Conservation (phyloP, 2,113 vertebrate genomes). For the Neogobius melanostomus region DNA sequence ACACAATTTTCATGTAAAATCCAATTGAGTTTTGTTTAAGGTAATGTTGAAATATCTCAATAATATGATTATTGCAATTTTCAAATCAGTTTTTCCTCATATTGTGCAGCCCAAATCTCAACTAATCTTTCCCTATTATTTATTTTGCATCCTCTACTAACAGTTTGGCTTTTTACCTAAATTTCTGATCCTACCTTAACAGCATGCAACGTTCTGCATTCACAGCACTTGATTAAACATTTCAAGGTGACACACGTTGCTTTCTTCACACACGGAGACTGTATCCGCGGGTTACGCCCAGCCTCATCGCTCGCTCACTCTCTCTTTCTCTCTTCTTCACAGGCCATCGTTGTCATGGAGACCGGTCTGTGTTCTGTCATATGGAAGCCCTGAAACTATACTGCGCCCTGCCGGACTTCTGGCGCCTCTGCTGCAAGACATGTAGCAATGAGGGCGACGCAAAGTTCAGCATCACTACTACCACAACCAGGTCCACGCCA, state of each 20-base stretch:
- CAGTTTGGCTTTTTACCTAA: slow-evolving; percentile 49
- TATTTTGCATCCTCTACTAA: slow-evolving; percentile 55
- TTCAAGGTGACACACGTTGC: slow-evolving; percentile 2
- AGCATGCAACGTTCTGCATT: slow-evolving; percentile 20
- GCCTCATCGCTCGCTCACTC: slow-evolving; percentile 57
- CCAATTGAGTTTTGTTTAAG: too few relatives aligned
- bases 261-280: slow-evolving; percentile 12
- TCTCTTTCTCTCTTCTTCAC: slow-evolving; percentile 77
- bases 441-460: slow-evolving; percentile 75
- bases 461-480: slow-evolving; percentile 15
- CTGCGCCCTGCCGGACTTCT: slow-evolving; percentile 87
- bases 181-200: neutral
- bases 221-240: slow-evolving; percentile 11
- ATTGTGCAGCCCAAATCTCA: slow-evolving; percentile 7
- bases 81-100: too few relatives aligned
- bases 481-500: slow-evolving; percentile 3
- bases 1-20: too few relatives aligned
- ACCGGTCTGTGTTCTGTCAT: slow-evolving; percentile 92
- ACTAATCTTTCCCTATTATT: slow-evolving; percentile 46
- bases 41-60: too few relatives aligned
- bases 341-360: slow-evolving; percentile 88
- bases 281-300: slow-evolving; percentile 17
- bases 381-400: slow-evolving; percentile 89
- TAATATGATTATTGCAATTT: too few relatives aligned
- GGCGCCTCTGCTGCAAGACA: slow-evolving; percentile 91